Evolutionary conservation across 1,140 invertebrate genomes (phyloP).

Genomic region (Camponotus floridanus): DNA sequence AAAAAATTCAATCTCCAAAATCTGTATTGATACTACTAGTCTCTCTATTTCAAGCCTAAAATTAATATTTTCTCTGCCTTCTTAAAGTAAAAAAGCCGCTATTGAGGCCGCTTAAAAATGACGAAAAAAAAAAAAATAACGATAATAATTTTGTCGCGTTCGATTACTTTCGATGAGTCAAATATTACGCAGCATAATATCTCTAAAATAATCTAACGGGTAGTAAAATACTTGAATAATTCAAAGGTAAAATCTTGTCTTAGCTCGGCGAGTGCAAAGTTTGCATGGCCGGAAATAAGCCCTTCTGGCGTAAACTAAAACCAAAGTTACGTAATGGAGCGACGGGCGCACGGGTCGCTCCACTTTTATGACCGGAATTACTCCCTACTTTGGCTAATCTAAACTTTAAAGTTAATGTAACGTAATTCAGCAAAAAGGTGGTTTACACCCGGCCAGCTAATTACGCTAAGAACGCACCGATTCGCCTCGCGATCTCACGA

Average conservation of each 20-base stretch:
- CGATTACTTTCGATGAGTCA: background rate
- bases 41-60: no score
- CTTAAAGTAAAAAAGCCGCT: no score
- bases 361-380: slow-evolving; percentile 58
- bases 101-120: no score
- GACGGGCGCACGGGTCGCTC: slow-evolving; percentile 38
- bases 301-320: slow-evolving; percentile 49
- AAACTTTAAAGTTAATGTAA: slow-evolving; percentile 58
- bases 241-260: slow-evolving; percentile 39
- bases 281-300: slow-evolving; percentile 51
- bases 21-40: background rate
- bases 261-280: slow-evolving; percentile 31
- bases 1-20: background rate
- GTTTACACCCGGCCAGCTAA: slow-evolving; percentile 38
- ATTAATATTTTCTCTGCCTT: no score
- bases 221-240: slow-evolving; percentile 25
- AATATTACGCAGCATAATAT: background rate
- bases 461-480: slow-evolving; percentile 17
- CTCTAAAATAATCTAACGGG: slow-evolving; percentile 25
- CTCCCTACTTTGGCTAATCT: slow-evolving; percentile 52
- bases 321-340: slow-evolving; percentile 55
- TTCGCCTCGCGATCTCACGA: slow-evolving; percentile 6
- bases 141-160: background rate
- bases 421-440: slow-evolving; percentile 42
- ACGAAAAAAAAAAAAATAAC: no score